These are phyloP conservation scores for Myiozetetes cayanensis DNA, from an alignment of 2,113 vertebrate species.

Conservation along the genomic window DNA sequence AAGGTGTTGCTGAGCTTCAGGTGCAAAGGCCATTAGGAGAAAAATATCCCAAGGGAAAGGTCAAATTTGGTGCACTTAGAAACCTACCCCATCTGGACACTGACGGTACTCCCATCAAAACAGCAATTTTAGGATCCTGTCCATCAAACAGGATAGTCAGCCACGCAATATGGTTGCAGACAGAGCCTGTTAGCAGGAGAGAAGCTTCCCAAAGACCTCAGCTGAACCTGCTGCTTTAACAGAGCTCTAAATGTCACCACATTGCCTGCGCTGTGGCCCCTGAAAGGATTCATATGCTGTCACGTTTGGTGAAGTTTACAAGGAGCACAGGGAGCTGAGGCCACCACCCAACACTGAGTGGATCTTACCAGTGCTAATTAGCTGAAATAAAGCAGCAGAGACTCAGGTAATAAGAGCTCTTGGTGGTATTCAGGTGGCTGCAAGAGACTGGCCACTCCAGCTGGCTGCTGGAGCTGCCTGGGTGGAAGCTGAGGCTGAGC, in stretches of 20 bases:
- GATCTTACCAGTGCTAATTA: conserved; percentile 26
- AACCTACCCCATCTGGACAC: neutral
- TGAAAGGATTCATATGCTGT: neutral
- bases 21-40: neutral
- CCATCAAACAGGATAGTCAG: neutral
- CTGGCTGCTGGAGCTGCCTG: neutral
- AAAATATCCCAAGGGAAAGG: neutral
- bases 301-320: neutral
- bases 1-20: neutral
- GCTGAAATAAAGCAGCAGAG: conserved; percentile 13
- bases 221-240: neutral
- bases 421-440: neutral
- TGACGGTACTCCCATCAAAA: neutral
- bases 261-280: neutral
- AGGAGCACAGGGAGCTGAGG: neutral
- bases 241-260: neutral
- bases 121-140: neutral
- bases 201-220: neutral
- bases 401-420: neutral
- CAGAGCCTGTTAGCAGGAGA: neutral
- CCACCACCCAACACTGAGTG: neutral
- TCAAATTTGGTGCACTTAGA: neutral
- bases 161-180: neutral
- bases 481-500: neutral
- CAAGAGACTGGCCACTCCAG: neutral